Evolutionary conservation across 2,113 vertebrate species (phyloP).

Genomic region (Hemibagrus wyckioides): DNA sequence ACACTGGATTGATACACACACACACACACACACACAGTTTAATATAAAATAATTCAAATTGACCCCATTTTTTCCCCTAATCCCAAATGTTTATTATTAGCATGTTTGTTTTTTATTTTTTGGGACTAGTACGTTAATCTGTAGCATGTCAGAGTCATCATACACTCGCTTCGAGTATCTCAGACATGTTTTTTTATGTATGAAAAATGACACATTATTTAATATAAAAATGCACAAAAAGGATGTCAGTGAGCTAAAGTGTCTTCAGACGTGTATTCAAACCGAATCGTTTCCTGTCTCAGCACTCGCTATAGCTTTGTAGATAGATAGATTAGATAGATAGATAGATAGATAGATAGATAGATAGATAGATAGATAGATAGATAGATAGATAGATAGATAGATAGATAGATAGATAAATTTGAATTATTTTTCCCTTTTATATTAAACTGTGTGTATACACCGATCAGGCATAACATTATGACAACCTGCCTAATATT

Average conservation of each 20-base stretch:
- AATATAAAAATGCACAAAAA: not conserved
- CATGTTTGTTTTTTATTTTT: not conserved
- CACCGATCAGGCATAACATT: too few species aligned
- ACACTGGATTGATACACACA: not conserved
- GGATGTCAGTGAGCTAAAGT: not conserved
- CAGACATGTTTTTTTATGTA: not conserved
- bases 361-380: too few species aligned
- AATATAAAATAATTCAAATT: not conserved
- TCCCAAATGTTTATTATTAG: not conserved
- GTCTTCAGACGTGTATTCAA: not conserved
- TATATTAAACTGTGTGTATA: too few species aligned
- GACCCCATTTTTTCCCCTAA: not conserved
- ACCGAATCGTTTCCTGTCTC: not conserved
- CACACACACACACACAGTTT: not conserved
- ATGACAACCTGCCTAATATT: too few species aligned
- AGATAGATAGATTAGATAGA: too few species aligned
- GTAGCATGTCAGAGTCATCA: not conserved
- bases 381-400: too few species aligned
- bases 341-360: too few species aligned
- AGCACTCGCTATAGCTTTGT: not conserved
- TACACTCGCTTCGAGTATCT: not conserved
- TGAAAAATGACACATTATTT: not conserved
- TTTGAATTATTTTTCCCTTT: too few species aligned
- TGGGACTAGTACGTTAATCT: not conserved
- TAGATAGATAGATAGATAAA: too few species aligned